Evolutionary conservation across 2,113 vertebrate genomes (phyloP).

Genomic region (Peromyscus polionotus): DNA sequence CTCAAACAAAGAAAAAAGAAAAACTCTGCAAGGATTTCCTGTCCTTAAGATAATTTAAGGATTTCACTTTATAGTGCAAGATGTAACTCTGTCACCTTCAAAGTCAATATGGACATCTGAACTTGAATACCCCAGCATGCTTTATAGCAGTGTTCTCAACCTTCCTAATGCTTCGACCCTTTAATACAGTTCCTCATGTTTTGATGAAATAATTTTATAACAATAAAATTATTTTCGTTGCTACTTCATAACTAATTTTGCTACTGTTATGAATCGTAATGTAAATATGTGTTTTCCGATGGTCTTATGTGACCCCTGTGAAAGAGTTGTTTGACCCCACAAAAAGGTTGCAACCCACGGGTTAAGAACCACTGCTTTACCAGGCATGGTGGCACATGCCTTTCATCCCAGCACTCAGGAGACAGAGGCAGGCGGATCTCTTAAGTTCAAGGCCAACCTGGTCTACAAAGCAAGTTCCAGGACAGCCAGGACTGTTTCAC

Average conservation of each 20-base stretch:
- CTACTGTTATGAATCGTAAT: neutral
- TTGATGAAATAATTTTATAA: neutral
- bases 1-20: neutral
- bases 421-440: neutral
- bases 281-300: neutral
- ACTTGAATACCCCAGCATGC: conserved; percentile 14
- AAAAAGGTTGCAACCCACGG: neutral
- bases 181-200: neutral
- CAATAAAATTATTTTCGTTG: neutral
- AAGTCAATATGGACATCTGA: neutral
- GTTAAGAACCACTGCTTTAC: neutral
- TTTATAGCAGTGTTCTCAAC: neutral
- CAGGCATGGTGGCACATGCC: neutral
- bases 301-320: neutral
- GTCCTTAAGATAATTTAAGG: conserved; percentile 33
- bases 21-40: conserved; percentile 27
- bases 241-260: neutral
- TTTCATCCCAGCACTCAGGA: neutral
- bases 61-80: neutral
- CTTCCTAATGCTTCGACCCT: neutral
- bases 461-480: neutral
- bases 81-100: neutral
- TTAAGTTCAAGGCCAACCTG: neutral
- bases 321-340: neutral
- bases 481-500: neutral